Conservation (phyloP, 2,797 vertebrate species). For the Macroramphosus scolopax region DNA sequence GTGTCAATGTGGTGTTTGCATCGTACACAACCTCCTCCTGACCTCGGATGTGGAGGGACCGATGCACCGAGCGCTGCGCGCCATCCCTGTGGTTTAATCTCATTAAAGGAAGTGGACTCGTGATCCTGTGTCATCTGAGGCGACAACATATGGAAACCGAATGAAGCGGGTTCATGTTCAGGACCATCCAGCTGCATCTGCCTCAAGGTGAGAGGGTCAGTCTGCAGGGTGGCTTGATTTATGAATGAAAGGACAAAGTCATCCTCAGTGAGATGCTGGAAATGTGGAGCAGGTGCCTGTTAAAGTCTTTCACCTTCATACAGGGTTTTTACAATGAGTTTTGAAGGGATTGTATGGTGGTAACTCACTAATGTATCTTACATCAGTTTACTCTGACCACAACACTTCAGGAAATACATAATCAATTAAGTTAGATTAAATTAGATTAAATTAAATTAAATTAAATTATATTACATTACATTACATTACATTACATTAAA, state of each 20-base stretch:
- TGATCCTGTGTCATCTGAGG: constrained; percentile 12
- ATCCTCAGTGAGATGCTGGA: too few relatives aligned
- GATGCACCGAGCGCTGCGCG: not conserved
- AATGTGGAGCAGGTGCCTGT: too few relatives aligned
- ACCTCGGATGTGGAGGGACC: constrained; percentile 2
- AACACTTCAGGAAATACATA: too few relatives aligned
- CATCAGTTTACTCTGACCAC: too few relatives aligned
- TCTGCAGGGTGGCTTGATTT: not conserved
- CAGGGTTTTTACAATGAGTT: too few relatives aligned
- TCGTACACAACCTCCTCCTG: not conserved
- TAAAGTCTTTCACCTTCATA: too few relatives aligned
- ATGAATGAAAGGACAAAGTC: constrained; percentile 20
- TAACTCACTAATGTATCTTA: too few relatives aligned
- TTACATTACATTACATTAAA: too few relatives aligned
- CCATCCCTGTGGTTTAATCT: constrained; percentile 10
- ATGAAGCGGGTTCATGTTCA: constrained; percentile 14
- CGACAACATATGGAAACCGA: constrained; percentile 7
- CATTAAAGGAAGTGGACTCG: constrained; percentile 3
- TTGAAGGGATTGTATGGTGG: too few relatives aligned
- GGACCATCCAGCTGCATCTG: constrained; percentile 1
- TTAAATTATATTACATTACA: too few relatives aligned
- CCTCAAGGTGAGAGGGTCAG: constrained; percentile 9
- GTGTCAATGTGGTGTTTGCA: constrained; percentile 17
- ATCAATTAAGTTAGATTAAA: too few relatives aligned
- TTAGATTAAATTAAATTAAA: too few relatives aligned